phyloP scores from a whole-genome alignment of 1,140 invertebrate genomes.

The Globodera rostochiensis region DNA sequence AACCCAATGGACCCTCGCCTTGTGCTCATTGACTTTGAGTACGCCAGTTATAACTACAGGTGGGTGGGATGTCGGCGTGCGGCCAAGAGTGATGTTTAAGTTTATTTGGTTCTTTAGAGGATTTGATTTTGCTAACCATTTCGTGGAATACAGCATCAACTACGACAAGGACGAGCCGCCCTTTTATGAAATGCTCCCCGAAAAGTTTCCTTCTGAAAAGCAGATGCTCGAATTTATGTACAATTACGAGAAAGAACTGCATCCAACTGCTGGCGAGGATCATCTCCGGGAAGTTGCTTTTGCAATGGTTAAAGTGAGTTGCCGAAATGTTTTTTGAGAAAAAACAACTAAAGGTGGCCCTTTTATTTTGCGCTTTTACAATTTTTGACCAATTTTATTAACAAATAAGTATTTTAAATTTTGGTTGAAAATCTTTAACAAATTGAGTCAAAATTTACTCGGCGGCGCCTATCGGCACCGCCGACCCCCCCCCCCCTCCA shows the following conservation, averaged over 20 bases:
- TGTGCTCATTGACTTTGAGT: conserved; percentile 64
- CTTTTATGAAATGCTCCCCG: conserved; percentile 56
- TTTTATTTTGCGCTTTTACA: background rate
- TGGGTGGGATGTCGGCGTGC: conserved; percentile 13
- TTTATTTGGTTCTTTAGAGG: conserved; percentile 45
- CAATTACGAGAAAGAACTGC: conserved; percentile 54
- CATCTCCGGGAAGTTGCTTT: conserved; percentile 44
- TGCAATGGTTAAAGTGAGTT: conserved; percentile 50
- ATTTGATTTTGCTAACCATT: conserved; percentile 65
- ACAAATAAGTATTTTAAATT: too few relatives aligned
- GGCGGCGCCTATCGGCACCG: too few relatives aligned
- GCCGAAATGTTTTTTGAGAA: too few relatives aligned
- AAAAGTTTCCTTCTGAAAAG: conserved; percentile 58
- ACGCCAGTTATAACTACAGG: conserved; percentile 65
- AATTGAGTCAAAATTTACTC: too few relatives aligned
- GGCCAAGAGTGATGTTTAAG: background rate
- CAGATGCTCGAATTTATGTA: conserved; percentile 64
- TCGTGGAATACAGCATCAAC: conserved; percentile 63
- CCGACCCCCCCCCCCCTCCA: too few relatives aligned
- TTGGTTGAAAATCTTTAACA: too few relatives aligned
- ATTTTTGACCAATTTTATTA: background rate
- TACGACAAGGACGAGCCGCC: conserved; percentile 61
- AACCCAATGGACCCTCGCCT: conserved; percentile 62
- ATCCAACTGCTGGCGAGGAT: conserved; percentile 39
- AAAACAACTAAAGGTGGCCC: background rate